Conservation (phyloP, 2,888 invertebrate species). For the Drosophila neotestacea region DNA sequence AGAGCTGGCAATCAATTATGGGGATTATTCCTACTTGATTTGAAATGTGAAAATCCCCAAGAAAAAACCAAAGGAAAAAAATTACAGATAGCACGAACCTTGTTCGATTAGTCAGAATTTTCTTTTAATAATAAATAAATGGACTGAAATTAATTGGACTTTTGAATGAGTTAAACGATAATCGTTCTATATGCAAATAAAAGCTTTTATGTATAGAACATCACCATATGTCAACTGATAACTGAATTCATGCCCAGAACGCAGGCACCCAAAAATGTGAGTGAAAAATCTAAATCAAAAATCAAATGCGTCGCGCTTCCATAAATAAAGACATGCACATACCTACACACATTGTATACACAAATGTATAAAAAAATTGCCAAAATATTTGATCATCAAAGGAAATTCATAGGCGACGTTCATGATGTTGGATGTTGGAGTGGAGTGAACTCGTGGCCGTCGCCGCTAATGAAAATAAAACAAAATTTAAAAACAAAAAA, state of each 20-base stretch:
- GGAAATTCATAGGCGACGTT: conserved; percentile 68
- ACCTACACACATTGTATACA: conserved; percentile 2
- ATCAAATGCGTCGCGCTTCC: conserved; percentile 64
- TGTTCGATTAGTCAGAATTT: conserved; percentile 43
- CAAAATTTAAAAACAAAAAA: conserved; percentile 17
- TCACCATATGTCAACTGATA: conserved; percentile 43
- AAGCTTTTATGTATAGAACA: background rate
- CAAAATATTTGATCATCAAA: conserved; percentile 66
- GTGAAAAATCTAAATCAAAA: conserved; percentile 52
- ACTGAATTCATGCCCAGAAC: conserved; percentile 3
- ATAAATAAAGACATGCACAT: conserved; percentile 58
- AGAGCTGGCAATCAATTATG: conserved; percentile 4
- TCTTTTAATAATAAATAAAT: conserved; percentile 20
- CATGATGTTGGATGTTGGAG: conserved; percentile 50
- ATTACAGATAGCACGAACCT: background rate
- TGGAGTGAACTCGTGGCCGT: conserved; percentile 77
- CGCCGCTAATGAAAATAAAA: conserved; percentile 56
- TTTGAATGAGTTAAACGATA: conserved; percentile 53
- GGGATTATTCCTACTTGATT: conserved; percentile 23
- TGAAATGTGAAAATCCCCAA: conserved; percentile 23
- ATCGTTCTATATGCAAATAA: conserved; percentile 29
- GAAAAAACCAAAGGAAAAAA: conserved; percentile 6
- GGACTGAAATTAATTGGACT: background rate
- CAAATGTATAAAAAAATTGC: conserved; percentile 19
- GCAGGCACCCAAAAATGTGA: conserved; percentile 37